Percentiles rank a stretch among this genome's conserved stretches.
These are phyloP conservation scores for Mus musculus DNA, from an alignment of 2,113 vertebrate species.

Conservation along the genomic window DNA sequence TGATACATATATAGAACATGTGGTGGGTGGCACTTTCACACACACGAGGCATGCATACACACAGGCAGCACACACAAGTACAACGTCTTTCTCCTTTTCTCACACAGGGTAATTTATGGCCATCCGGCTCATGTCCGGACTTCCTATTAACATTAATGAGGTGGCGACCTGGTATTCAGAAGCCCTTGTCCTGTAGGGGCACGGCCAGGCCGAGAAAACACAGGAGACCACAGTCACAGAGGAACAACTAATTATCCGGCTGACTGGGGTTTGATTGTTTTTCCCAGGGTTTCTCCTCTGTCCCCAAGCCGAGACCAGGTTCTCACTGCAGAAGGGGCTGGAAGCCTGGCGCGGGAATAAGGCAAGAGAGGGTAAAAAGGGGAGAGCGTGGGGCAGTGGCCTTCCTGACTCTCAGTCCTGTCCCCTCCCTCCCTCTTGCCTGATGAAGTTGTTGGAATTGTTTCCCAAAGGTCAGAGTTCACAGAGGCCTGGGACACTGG, in stretches of 20 bases:
- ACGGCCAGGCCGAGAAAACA: constrained; percentile 35
- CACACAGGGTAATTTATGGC: constrained; percentile 84
- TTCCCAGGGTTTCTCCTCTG: constrained; percentile 72
- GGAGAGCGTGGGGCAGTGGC: neutral
- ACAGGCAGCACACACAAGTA: neutral
- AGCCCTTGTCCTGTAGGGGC: constrained; percentile 73
- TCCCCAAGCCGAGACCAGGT: constrained; percentile 51
- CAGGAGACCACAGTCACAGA: constrained; percentile 50
- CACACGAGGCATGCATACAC: neutral
- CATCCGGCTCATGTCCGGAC: constrained; percentile 81
- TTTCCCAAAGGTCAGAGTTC: constrained; percentile 49
- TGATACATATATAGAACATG: neutral
- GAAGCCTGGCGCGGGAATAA: neutral
- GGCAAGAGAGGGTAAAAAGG: neutral
- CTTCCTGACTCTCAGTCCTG: neutral
- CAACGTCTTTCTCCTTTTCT: constrained; percentile 37
- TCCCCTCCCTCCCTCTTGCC: neutral
- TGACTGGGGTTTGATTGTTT: constrained; percentile 81
- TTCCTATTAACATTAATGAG: constrained; percentile 88
- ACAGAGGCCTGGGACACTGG: neutral
- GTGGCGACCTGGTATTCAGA: constrained; percentile 80
- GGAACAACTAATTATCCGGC: constrained; percentile 77
- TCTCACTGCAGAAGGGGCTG: neutral
- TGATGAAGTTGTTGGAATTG: constrained; percentile 2
- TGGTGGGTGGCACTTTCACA: neutral